Percentiles rank a stretch among this genome's conserved stretches.
Conservation (phyloP, 2,888 invertebrate genomes). For the Dicranocentrus wangi region DNA sequence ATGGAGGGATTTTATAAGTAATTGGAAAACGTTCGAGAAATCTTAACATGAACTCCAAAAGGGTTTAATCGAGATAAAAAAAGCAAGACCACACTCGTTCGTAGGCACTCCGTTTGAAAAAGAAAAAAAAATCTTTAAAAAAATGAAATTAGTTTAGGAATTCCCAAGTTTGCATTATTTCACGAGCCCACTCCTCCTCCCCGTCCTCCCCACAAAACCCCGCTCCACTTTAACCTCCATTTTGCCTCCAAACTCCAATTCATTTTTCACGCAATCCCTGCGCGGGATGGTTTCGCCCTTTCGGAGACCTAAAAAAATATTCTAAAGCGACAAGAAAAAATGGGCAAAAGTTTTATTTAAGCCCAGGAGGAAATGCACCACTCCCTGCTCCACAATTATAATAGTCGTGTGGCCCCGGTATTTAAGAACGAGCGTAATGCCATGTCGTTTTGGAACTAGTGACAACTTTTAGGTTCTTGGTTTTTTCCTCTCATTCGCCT, state of each 20-base stretch:
- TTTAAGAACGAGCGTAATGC: constrained; percentile 10
- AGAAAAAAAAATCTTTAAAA: constrained; percentile 8
- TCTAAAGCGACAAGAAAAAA: constrained; percentile 46
- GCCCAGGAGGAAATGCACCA: constrained; percentile 29
- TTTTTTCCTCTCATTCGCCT: constrained; percentile 33
- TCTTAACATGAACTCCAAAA: not conserved
- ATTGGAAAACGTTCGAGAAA: not conserved
- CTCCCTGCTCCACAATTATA: constrained; percentile 3
- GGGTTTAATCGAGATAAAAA: not conserved
- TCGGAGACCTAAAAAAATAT: constrained; percentile 16
- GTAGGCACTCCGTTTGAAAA: not conserved
- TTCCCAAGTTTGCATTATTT: constrained; percentile 39
- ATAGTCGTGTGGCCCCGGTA: not conserved
- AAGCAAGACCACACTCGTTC: no score
- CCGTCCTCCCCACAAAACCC: constrained; percentile 15
- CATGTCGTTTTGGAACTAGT: constrained; percentile 17
- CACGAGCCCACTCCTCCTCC: constrained; percentile 13
- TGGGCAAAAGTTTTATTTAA: constrained; percentile 41
- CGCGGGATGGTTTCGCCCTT: no score
- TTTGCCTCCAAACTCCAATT: not conserved
- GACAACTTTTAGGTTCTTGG: constrained; percentile 20
- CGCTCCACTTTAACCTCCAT: constrained; percentile 1
- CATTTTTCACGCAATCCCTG: constrained; percentile 18
- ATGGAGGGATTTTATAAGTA: not conserved
- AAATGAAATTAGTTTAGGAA: constrained; percentile 28